phyloP scores from a whole-genome alignment of 2,797 vertebrate species.

The Graptemys geographica region DNA sequence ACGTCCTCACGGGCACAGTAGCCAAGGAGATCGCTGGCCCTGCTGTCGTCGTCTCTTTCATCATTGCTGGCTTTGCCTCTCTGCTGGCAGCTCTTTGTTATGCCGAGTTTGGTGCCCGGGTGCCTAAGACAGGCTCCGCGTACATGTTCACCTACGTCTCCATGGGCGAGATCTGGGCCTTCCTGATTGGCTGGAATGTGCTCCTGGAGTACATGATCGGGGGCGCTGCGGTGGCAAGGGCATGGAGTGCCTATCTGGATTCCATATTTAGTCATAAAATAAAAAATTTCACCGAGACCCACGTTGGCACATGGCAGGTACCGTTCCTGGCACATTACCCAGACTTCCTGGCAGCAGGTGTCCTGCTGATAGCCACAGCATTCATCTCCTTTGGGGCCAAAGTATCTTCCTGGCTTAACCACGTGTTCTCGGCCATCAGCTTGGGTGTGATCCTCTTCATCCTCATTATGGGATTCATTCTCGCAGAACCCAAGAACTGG shows the following conservation, averaged over 20 bases:
- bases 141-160: constrained; percentile 99
- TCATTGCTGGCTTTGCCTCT: constrained; percentile 91
- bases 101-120: constrained; percentile 94
- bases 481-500: constrained; percentile 93
- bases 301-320: constrained; percentile 90
- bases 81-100: constrained; percentile 96
- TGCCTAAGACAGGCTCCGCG: constrained; percentile 95
- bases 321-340: constrained; percentile 93
- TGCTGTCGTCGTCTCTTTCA: constrained; percentile 90
- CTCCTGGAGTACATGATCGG: constrained; percentile 97
- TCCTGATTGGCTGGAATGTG: constrained; percentile 98
- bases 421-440: constrained; percentile 91
- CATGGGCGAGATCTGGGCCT: constrained; percentile 97
- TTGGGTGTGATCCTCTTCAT: constrained; percentile 91
- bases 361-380: constrained; percentile 89
- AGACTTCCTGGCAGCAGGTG: constrained; percentile 90
- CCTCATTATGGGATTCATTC: constrained; percentile 91
- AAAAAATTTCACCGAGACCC: constrained; percentile 92
- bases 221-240: constrained; percentile 92
- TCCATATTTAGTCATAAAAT: constrained; percentile 94
- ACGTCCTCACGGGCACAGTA: constrained; percentile 94
- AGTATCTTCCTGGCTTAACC: constrained; percentile 96
- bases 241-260: constrained; percentile 97
- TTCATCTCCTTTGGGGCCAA: constrained; percentile 96
- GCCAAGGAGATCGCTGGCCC: constrained; percentile 94